Evolutionary conservation across 2,888 invertebrate species (phyloP).

Genomic region (Pharmacophagus antenor): DNA sequence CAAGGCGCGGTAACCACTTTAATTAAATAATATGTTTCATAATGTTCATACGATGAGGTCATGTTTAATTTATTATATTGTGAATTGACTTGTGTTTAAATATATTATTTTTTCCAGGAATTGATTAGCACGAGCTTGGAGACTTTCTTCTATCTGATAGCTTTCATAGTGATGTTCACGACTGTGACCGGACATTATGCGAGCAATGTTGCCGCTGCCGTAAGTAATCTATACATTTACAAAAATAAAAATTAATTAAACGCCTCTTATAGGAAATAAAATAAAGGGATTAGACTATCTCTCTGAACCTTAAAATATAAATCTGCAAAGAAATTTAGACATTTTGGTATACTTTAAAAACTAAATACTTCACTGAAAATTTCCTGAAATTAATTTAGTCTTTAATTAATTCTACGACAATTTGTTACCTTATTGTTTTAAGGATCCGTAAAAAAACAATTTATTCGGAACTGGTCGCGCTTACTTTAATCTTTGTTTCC

Average conservation of each 20-base stretch:
- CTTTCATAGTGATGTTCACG: slow-evolving; percentile 89
- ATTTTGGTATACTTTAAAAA: too few species aligned
- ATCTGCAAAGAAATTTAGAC: too few species aligned
- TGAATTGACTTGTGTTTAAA: not conserved
- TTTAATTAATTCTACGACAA: not conserved
- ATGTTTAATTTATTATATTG: not conserved
- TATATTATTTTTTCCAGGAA: slow-evolving; percentile 83
- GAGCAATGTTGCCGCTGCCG: slow-evolving; percentile 88
- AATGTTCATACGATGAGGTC: not conserved
- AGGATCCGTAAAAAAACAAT: slow-evolving; percentile 16
- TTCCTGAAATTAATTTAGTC: not conserved
- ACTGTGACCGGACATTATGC: slow-evolving; percentile 74
- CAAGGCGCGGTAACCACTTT: slow-evolving; percentile 2
- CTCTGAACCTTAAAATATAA: too few species aligned
- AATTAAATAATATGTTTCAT: not conserved
- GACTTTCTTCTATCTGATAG: slow-evolving; percentile 87
- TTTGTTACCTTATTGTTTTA: not conserved
- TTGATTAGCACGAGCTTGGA: slow-evolving; percentile 87
- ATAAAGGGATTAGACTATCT: too few species aligned
- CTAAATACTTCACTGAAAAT: not conserved
- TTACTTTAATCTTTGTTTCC: slow-evolving; percentile 26
- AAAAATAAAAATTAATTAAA: too few species aligned
- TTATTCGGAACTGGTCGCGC: slow-evolving; percentile 13
- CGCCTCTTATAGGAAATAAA: too few species aligned
- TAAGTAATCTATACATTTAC: slow-evolving; percentile 66